These are phyloP conservation scores for Heteromormyrus szaboi DNA, from an alignment of 2,797 vertebrate species.

Conservation along the genomic window DNA sequence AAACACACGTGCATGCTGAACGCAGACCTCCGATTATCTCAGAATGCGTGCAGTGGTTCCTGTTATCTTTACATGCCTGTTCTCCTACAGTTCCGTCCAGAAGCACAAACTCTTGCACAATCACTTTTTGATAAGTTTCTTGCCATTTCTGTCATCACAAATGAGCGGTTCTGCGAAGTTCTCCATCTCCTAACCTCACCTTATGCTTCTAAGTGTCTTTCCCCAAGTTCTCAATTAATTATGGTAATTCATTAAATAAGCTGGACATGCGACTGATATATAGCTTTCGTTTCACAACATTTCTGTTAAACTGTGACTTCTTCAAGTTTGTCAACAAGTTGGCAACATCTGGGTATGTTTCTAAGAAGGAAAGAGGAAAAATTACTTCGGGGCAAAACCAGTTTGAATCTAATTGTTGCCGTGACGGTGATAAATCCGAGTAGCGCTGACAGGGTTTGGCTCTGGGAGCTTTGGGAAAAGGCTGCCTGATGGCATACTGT, in stretches of 20 bases:
- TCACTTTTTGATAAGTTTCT: background rate
- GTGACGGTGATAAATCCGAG: background rate
- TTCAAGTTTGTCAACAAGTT: background rate
- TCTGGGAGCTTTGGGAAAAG: background rate
- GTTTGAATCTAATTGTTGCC: background rate
- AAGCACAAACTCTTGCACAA: background rate
- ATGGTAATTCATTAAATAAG: background rate
- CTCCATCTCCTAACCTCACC: background rate
- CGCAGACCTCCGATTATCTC: background rate
- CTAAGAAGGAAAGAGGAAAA: background rate
- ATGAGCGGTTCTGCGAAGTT: background rate
- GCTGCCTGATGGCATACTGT: conserved; percentile 40
- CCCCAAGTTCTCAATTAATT: background rate
- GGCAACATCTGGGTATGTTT: background rate
- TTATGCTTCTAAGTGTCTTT: background rate
- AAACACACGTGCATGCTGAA: background rate
- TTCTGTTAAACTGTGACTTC: background rate
- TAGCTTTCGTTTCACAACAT: background rate
- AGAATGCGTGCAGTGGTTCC: background rate
- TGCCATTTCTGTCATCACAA: background rate
- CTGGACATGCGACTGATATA: background rate
- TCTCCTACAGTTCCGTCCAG: background rate
- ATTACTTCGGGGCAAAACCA: background rate
- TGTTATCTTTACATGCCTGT: background rate
- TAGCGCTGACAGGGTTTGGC: background rate